Base-by-base conservation (phyloP, 2,113 vertebrate genomes). In the Lethenteron reissneri region DNA sequence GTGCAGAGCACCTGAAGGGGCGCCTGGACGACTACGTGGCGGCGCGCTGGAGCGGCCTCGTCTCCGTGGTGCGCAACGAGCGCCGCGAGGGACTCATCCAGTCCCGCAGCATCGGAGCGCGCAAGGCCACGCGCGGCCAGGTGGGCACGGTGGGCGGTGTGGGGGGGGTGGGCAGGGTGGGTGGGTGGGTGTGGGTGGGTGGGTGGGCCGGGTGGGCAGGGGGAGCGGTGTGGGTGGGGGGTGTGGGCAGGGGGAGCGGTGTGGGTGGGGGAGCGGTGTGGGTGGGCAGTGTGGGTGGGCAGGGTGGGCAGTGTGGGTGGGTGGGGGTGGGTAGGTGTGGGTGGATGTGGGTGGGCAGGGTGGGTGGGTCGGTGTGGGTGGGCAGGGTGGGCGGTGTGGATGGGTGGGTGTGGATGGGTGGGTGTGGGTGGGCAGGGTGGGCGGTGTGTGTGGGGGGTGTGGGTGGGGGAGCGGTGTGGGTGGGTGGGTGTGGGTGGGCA, bases 21-120 rank as follows among this genome's bases (percentile, higher is more conserved):
- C 94, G 91, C 0, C 76, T 99, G 73, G 92, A 99, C 73, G 90
- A 99, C 4, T 99, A 99, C 0, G 87, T 97, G 56, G 91, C 94
- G 77, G 96, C 90, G 13, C 85, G 94, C 12, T 99, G 95, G 79
- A 88, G 90, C 0, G 89, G 92, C 25, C 83, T 99, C 14, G 86
- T 99, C 78, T 95, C 95, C 82, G 88, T 99, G 3, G 90, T 99
- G 3, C 84, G 94, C 71, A 99, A 99, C 78, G 87, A 86, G 76
- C 91, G 86, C 78, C 81, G 94, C 73, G 92, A 97, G 74, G 94
- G 94, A 2, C 84, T 99, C 62, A 99, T 99, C 77, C 85, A 90
- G 4, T 91, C 94, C 13, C 84, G 94, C 1, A 89, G 95, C 0
- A 90, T 96, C 78, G 94, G 94, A 76, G 97, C 91, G 90, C 97